These are phyloP conservation scores for Melipona quadrifasciata DNA, from an alignment of 1,140 invertebrate genomes.

Conservation along the genomic window DNA sequence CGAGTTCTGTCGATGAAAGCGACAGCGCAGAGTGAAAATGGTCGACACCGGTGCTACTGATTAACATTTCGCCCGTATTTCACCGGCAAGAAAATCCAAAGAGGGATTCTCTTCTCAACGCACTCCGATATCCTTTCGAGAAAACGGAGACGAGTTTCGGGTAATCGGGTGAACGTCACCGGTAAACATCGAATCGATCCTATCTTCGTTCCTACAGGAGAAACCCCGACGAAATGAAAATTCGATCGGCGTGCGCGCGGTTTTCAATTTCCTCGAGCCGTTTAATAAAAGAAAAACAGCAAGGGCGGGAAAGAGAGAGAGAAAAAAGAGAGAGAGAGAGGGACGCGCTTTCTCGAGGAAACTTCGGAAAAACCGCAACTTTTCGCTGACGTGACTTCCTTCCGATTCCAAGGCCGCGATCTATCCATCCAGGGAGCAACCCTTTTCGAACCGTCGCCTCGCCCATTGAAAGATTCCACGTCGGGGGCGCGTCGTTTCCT, in stretches of 20 bases:
- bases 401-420: too few relatives aligned
- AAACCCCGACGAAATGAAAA: background rate
- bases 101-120: too few relatives aligned
- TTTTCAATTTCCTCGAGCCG: background rate
- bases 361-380: conserved; percentile 13
- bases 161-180: background rate
- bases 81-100: background rate
- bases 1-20: too few relatives aligned
- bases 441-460: too few relatives aligned
- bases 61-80: background rate
- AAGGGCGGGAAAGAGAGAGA: background rate
- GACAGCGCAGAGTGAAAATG: too few relatives aligned
- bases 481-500: too few relatives aligned
- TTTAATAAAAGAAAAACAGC: conserved; percentile 22
- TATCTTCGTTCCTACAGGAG: background rate
- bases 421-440: too few relatives aligned
- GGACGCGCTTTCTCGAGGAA: background rate
- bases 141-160: background rate
- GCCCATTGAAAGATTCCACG: background rate
- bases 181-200: conserved; percentile 15
- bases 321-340: background rate
- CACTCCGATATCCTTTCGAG: too few relatives aligned
- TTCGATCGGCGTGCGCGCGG: background rate
- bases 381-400: background rate
- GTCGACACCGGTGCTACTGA: background rate